Conservation (phyloP, 2,888 invertebrate genomes). For the Pristionchus entomophagus region DNA sequence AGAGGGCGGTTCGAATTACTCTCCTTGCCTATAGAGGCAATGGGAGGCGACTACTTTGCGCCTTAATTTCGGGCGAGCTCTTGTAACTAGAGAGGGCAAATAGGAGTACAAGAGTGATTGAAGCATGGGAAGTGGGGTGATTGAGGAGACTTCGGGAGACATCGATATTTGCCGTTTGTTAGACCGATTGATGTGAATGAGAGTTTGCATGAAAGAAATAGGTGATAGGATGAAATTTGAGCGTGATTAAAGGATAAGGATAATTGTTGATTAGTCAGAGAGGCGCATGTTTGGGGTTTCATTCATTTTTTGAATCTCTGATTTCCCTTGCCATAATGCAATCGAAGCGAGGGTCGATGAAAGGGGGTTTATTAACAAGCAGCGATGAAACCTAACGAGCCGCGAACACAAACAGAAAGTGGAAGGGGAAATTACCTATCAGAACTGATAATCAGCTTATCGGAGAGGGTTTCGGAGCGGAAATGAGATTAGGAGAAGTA, state of each 20-base stretch:
- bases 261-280: no score
- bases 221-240: background rate
- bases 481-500: background rate
- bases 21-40: background rate
- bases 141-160: no score
- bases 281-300: no score
- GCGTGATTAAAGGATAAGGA: background rate
- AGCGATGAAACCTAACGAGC: conserved; percentile 20
- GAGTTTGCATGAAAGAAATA: background rate
- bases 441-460: conserved; percentile 42
- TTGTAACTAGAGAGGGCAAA: background rate
- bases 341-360: no score
- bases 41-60: conserved; percentile 39
- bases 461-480: background rate
- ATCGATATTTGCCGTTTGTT: no score
- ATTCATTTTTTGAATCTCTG: no score
- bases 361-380: background rate
- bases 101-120: background rate
- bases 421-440: background rate
- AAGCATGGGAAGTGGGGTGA: background rate
- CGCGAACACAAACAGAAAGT: conserved; percentile 23
- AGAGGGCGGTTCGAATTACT: conserved; percentile 29
- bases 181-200: no score
- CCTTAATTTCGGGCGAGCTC: background rate
- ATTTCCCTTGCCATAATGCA: no score